Base-by-base conservation (phyloP, 30 jellyfish, hydroid and myxozoan genomes). In the Pseudorhiza aurosa region DNA sequence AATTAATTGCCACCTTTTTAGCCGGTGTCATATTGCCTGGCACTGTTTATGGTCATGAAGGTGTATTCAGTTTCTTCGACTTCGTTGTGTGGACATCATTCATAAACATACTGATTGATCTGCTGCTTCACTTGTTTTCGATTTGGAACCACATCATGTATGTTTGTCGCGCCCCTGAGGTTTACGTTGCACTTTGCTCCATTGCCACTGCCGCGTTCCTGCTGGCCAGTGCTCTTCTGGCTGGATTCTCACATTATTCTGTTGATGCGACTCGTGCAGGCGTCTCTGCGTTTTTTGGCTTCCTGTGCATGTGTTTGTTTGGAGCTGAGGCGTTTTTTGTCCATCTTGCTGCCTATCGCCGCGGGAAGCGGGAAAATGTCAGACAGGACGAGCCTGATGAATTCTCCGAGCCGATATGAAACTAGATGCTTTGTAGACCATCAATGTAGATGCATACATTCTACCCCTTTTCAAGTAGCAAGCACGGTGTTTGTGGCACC, bases 61-160 rank as follows among this genome's bases (percentile, higher is more conserved):
- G 88, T 8, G 64, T 59, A 14, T 84, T 84, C 68, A 72, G 83
- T 44, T 84, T 84, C 58, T 84, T 84, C 67, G 56, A 60, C 32
- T 84, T 84, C 37, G 95, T 84, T 4, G 72, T 60, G 17, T 84
- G 95, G 95, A 84, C 85, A 24, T 24, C 95, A 17, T 84, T 58
- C 53, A 72, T 84, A 36, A 84, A 84, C 51, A 72, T 67, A 31
- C 26, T 59, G 36, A 71, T 84, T 37, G 95, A 84, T 49, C 43
- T 84, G 64, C 22, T 84, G 21, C 69, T 84, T 42, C 95, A 84
- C 50, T 47, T 84, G 45, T 53, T 72, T 22, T 68, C 88, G 15
- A 43, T 84, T 14, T 84, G 95, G 95, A 76, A 47, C 32, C 85
- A 68, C 17, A 31, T 74, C 47, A 39, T 68, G 58, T 59, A 59